Conservation (phyloP, 2,888 invertebrate genomes). For the Cephus pygmeus region DNA sequence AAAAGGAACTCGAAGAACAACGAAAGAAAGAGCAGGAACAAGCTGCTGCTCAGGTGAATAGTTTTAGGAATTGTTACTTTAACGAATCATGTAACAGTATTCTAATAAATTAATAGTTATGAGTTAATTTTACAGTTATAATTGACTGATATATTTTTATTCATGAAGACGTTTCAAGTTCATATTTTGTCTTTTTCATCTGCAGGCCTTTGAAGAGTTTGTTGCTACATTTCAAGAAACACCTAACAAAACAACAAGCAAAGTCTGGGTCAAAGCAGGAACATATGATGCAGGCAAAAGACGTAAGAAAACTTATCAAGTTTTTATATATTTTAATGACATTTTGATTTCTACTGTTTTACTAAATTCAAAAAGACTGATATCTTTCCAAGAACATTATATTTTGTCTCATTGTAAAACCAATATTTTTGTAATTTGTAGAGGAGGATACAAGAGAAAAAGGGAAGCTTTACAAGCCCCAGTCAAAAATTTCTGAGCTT, state of each 20-base stretch:
- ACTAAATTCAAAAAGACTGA: background rate
- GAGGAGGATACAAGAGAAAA: conserved; percentile 91
- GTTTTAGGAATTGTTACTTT: background rate
- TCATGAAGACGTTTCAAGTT: background rate
- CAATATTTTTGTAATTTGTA: conserved; percentile 55
- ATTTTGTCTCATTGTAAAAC: background rate
- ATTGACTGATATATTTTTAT: background rate
- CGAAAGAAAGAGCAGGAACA: conserved; percentile 89
- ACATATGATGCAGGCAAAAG: conserved; percentile 95
- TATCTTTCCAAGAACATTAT: background rate
- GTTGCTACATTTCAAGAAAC: conserved; percentile 96
- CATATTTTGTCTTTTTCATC: conserved; percentile 19
- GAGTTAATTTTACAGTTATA: background rate
- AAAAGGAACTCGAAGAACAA: conserved; percentile 86
- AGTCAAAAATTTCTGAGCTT: conserved; percentile 78
- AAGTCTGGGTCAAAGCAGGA: conserved; percentile 98
- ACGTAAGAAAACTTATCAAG: conserved; percentile 70
- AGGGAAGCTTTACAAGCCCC: conserved; percentile 93
- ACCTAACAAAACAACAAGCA: conserved; percentile 79
- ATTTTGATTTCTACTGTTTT: background rate
- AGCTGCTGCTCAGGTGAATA: conserved; percentile 87
- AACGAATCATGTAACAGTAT: no score
- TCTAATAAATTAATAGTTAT: background rate
- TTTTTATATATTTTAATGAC: background rate
- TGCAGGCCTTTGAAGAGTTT: conserved; percentile 94